These are phyloP conservation scores for Danaus chrysippus DNA, from an alignment of 2,888 invertebrate species.

Conservation along the genomic window DNA sequence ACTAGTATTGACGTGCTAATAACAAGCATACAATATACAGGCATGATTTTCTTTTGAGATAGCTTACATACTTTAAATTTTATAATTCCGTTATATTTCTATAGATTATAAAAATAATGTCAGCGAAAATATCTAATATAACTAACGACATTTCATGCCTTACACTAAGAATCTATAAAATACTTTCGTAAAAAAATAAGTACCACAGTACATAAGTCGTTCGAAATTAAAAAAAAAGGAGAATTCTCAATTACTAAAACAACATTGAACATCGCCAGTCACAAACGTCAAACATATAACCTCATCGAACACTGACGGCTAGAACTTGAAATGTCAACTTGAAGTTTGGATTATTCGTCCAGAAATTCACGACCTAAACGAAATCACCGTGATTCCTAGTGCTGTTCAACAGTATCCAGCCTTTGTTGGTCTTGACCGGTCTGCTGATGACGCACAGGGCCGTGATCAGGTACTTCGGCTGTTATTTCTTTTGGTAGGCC, in stretches of 20 bases:
- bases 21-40: background rate
- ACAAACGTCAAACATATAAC: background rate
- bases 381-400: constrained; percentile 52
- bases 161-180: background rate
- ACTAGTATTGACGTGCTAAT: background rate
- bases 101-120: background rate
- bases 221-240: background rate
- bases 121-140: background rate
- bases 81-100: background rate
- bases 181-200: constrained; percentile 4
- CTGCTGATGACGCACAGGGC: constrained; percentile 57
- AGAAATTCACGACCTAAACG: constrained; percentile 10
- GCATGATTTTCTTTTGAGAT: background rate
- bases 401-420: constrained; percentile 51
- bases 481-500: constrained; percentile 62
- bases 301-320: background rate
- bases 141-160: background rate
- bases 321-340: background rate
- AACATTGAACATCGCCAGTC: constrained; percentile 2
- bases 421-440: constrained; percentile 47
- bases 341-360: background rate
- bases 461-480: constrained; percentile 47
- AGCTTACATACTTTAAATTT: background rate
- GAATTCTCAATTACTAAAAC: background rate
- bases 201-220: background rate